Percentiles rank a stretch among this genome's conserved stretches.
Evolutionary conservation across 2,113 vertebrate genomes (phyloP).

Genomic region (Phyllopteryx taeniolatus): DNA sequence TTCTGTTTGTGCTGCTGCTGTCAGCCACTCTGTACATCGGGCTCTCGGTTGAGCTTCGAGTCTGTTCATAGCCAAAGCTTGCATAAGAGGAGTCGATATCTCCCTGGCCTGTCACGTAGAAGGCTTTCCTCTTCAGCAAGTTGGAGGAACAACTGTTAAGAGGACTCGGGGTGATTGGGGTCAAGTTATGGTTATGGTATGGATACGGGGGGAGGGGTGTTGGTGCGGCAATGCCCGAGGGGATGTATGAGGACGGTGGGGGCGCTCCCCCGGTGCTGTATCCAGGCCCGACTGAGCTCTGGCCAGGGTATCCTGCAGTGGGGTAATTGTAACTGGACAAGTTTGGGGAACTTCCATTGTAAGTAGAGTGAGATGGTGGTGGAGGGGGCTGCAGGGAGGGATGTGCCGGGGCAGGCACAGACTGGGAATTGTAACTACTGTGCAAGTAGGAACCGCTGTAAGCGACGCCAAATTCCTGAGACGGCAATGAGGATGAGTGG

Average conservation of each 20-base stretch:
- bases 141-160: slow-evolving; percentile 87
- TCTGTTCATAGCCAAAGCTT: slow-evolving; percentile 91
- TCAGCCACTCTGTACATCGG: slow-evolving; percentile 94
- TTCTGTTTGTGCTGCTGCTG: slow-evolving; percentile 87
- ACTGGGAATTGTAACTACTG: slow-evolving; percentile 87
- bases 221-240: slow-evolving; percentile 91
- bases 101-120: slow-evolving; percentile 92
- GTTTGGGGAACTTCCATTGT: slow-evolving; percentile 88
- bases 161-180: slow-evolving; percentile 85
- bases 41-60: slow-evolving; percentile 85
- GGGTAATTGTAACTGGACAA: slow-evolving; percentile 94
- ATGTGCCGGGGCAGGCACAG: slow-evolving; percentile 82
- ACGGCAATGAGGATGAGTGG: slow-evolving; percentile 79
- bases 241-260: slow-evolving; percentile 88
- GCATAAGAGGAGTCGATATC: slow-evolving; percentile 92
- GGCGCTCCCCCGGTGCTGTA: slow-evolving; percentile 92
- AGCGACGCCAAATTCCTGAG: slow-evolving; percentile 94
- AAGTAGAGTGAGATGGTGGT: slow-evolving; percentile 77
- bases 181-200: slow-evolving; percentile 91
- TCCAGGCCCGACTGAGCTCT: slow-evolving; percentile 85
- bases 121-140: slow-evolving; percentile 94
- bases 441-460: slow-evolving; percentile 94
- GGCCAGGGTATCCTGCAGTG: slow-evolving; percentile 86
- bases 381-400: slow-evolving; percentile 87
- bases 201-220: slow-evolving; percentile 92